Base-by-base conservation (phyloP, 2,797 vertebrate genomes). In the Kryptopterus vitreolus region DNA sequence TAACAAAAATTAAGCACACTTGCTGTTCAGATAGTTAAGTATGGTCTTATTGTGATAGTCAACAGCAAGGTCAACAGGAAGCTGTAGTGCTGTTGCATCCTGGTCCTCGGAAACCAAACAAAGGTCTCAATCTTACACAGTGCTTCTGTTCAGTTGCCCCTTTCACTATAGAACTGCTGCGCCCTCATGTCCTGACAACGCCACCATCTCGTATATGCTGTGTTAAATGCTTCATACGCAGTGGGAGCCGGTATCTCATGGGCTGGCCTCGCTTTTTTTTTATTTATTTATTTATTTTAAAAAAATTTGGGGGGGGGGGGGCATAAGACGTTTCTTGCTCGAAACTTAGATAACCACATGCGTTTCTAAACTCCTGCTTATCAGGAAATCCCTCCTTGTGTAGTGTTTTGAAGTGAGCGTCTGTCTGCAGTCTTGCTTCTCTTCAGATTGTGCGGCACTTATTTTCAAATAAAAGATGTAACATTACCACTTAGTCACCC, bases 321-420 rank as follows among this genome's bases (percentile, higher is more conserved):
- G 3, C 1, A 20, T 26, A 22, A 18, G 26, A 18, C 43, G 12
- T 43, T 26, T 22, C 18, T 50, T 12, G 11, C 3, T 55, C 70
- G 58, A 57, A 24, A 46, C 46, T 35, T 72, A 87, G 88, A 90
- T 90, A 86, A 90, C 82, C 70, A 76, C 75, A 68, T 81, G 24
- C 38, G 7, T 10, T 6, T 10, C 38, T 43, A 10, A 43, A 43
- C 38, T 43, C 38, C 38, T 71, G 43, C 24, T 89, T 90, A 88
- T 89, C 82, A 57, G 70, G 26, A 72, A 72, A 72, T 33, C 5
- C 66, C 8, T 16, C 29, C 26, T 24, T 1, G 65, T 24, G 38
- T 13, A 26, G 38, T 46, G 15, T 48, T 48, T 48, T 43, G 5
- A 4, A 8, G 13, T 24, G 13, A 1, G 11, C 15, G n/a, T 13